Evolutionary conservation across 2,797 vertebrate species (phyloP), one percentile per base, ranked within the genome.

Genomic region (Anguilla megastoma): DNA sequence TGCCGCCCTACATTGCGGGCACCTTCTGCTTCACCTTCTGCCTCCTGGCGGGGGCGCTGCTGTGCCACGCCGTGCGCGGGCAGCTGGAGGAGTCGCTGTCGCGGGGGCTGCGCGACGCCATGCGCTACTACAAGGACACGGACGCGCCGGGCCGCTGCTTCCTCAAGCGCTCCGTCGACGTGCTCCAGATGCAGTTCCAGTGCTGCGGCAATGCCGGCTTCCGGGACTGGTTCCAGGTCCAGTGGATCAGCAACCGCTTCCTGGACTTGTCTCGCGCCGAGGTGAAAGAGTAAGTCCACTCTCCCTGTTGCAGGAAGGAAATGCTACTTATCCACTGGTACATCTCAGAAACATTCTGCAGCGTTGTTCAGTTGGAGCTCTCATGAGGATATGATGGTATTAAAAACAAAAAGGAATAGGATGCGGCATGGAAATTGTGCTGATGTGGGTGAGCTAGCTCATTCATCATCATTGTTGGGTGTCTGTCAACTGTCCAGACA

Each of bases 161-260:
- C 94, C 94, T 98, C 89, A 98, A 98, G 94, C 95, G 92, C 87
- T 97, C 94, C 0, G 86, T 98, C 85, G 97, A 98, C 92, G 83
- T 96, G 90, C 90, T 98, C 91, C 97, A 98, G 93, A 97, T 97
- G 76, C 94, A 96, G 90, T 97, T 98, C 93, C 96, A 94, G 0
- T 98, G 97, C 93, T 98, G 97, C 76, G 97, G 97, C 45, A 98
- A 97, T 89, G 94, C 94, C 4, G 97, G 96, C 10, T 96, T 96
- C 90, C 94, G 93, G 79, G 97, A 98, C 93, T 98, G 97, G 97
- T 97, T 97, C 94, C 94, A 96, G 92, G 93, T 98, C 90, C 97
- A 98, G 95, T 98, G 97, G 97, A 94, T 98, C 90, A 97, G 96
- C 90, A 92, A 88, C 89, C 96, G 96, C 27, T 98, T 97, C 69